Evolutionary conservation across 2,113 vertebrate species (phyloP).

Genomic region (Heteronetta atricapilla): DNA sequence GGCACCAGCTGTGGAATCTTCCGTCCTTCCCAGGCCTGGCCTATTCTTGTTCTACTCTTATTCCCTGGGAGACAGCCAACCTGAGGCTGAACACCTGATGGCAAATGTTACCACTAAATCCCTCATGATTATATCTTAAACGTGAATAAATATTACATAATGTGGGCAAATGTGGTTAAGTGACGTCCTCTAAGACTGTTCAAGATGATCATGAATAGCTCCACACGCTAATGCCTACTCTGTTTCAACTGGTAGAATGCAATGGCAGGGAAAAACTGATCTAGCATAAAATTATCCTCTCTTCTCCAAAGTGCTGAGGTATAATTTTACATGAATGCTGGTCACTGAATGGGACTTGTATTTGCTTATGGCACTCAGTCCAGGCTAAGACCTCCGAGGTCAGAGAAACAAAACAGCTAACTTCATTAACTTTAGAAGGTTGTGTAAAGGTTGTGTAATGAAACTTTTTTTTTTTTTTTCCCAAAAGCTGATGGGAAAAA

Average conservation of each 20-base stretch:
- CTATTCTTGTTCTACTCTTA: background rate
- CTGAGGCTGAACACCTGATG: background rate
- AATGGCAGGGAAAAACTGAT: background rate
- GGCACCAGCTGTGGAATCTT: slow-evolving; percentile 3
- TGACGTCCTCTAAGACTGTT: background rate
- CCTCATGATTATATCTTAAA: background rate
- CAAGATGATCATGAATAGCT: background rate
- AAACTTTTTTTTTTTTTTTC: background rate
- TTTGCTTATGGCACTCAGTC: background rate
- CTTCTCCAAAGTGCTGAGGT: background rate
- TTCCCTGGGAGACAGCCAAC: background rate
- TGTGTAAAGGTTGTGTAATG: background rate
- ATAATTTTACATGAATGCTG: background rate
- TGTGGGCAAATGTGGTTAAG: background rate
- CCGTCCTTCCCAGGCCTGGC: background rate
- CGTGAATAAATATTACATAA: background rate
- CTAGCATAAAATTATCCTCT: background rate
- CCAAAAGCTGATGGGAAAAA: background rate
- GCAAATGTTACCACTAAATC: background rate
- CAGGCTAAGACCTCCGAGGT: background rate
- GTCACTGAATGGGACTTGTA: background rate
- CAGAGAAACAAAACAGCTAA: background rate
- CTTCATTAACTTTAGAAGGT: background rate
- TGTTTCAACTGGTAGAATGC: background rate
- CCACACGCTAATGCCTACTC: background rate